Evolutionary conservation across 2,797 vertebrate species (phyloP), one percentile per base, ranked within the genome.

Genomic region (Clamator glandarius): DNA sequence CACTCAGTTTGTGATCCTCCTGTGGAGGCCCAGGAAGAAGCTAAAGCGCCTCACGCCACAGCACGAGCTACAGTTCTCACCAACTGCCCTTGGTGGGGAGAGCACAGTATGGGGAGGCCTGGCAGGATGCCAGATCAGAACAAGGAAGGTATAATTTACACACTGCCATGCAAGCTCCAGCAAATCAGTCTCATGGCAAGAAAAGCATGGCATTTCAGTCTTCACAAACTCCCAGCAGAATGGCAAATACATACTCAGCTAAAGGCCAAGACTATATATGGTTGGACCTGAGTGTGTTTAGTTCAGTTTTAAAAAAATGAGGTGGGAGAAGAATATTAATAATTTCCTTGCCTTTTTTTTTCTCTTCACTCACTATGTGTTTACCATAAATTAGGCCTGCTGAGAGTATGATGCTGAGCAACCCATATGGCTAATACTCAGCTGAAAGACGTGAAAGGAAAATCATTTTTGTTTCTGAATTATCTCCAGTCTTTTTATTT

Each of bases 341-440:
- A 79, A 90, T 96, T 94, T 83, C 46, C 50, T 15, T 61, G 57
- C 11, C 16, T 87, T 86, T 96, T 89, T 50, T 88, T 82, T 79
- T 18, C 57, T 69, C 33, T 86, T 97, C 89, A 58, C 87, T 89
- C 85, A 79, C 84, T 97, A 86, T 96, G 95, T 97, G 93, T 97
- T 96, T 97, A 97, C 95, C 95, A 97, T 96, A 94, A 95, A 97
- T 97, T 96, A 96, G 94, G 93, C 97, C 96, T 97, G 95, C 97
- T 97, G 98, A 73, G 97, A 96, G 94, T 93, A 68, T 79, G 93
- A 97, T 93, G 96, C 96, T 96, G 97, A 97, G 98, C 70, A 95
- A 96, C 96, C 98, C 98, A 98, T 97, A 98, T 98, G 98, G 98
- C 93, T 95, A 97, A 96, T 92, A 96, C 80, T 95, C 93, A 93